phyloP scores from a whole-genome alignment of 2,888 invertebrate genomes.

The Herminia tarsipennalis region DNA sequence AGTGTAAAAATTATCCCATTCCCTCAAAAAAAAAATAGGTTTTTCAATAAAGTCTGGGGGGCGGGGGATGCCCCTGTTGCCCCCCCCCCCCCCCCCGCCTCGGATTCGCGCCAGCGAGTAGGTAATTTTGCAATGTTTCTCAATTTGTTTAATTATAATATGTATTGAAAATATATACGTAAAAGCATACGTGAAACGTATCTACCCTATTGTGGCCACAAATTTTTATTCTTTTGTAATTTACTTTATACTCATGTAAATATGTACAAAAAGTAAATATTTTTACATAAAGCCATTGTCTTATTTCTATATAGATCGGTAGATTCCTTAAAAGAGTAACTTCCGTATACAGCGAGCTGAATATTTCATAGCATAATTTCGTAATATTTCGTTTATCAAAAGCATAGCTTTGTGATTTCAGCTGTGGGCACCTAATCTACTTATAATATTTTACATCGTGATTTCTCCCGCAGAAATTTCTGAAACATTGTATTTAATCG shows the following conservation, averaged over 20 bases:
- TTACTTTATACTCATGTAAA: slow-evolving; percentile 58
- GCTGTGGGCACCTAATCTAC: slow-evolving; percentile 40
- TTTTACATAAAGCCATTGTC: slow-evolving; percentile 62
- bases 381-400: slow-evolving; percentile 45
- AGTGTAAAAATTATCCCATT: too few species aligned
- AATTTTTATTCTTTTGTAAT: slow-evolving; percentile 40
- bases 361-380: slow-evolving; percentile 47
- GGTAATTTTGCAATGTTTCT: slow-evolving; percentile 7
- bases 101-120: too few species aligned
- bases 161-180: slow-evolving; percentile 31
- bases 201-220: slow-evolving; percentile 31
- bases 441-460: slow-evolving; percentile 55
- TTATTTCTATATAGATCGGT: slow-evolving; percentile 25
- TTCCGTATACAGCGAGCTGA: slow-evolving; percentile 11
- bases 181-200: slow-evolving; percentile 34
- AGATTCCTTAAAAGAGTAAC: slow-evolving; percentile 11
- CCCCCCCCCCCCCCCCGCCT: too few species aligned
- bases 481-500: slow-evolving; percentile 48
- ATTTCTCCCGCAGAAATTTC: slow-evolving; percentile 45
- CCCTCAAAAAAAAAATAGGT: too few species aligned
- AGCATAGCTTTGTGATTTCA: slow-evolving; percentile 54
- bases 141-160: slow-evolving; percentile 1
- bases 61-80: too few species aligned
- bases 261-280: slow-evolving; percentile 80
- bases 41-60: too few species aligned